Evolutionary conservation across 2,888 invertebrate genomes (phyloP).

Genomic region (Dryobota labecula): DNA sequence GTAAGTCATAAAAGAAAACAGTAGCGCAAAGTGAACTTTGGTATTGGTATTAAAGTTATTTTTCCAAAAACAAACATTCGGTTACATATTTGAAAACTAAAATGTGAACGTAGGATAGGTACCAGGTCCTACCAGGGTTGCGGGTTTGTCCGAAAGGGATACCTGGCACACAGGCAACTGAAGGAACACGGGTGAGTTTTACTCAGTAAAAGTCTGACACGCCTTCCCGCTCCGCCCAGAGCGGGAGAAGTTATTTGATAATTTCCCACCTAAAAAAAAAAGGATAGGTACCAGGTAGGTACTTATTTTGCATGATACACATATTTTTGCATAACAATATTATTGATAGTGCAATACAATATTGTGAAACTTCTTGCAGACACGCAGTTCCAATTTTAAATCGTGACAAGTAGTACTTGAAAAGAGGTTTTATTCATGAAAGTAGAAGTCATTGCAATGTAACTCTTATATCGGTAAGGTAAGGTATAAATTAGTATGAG

Average conservation of each 20-base stretch:
- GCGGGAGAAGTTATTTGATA: too few species aligned
- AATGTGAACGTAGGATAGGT: not conserved
- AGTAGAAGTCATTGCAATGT: too few species aligned
- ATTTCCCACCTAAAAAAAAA: too few species aligned
- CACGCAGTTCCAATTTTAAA: slow-evolving; percentile 7
- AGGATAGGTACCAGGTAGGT: not conserved
- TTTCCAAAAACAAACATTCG: not conserved
- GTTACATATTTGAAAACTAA: not conserved
- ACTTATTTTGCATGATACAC: not conserved
- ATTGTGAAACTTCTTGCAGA: slow-evolving; percentile 1
- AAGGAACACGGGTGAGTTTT: too few species aligned
- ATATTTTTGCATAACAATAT: slow-evolving; percentile 30
- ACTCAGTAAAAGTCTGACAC: too few species aligned
- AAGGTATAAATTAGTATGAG: not conserved
- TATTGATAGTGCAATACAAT: not conserved
- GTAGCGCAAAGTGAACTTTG: not conserved
- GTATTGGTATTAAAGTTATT: not conserved
- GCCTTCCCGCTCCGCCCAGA: too few species aligned
- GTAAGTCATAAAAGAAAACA: not conserved
- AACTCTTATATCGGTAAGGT: not conserved
- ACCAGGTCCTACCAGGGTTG: too few species aligned
- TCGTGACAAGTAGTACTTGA: slow-evolving; percentile 10
- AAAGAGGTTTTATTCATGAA: too few species aligned
- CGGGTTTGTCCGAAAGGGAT: too few species aligned
- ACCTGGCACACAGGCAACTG: too few species aligned